A percentile compares a stretch with the other conserved stretches of the same genome.
Conservation (phyloP, 2,888 invertebrate genomes). For the Dexiosoma caninum region DNA sequence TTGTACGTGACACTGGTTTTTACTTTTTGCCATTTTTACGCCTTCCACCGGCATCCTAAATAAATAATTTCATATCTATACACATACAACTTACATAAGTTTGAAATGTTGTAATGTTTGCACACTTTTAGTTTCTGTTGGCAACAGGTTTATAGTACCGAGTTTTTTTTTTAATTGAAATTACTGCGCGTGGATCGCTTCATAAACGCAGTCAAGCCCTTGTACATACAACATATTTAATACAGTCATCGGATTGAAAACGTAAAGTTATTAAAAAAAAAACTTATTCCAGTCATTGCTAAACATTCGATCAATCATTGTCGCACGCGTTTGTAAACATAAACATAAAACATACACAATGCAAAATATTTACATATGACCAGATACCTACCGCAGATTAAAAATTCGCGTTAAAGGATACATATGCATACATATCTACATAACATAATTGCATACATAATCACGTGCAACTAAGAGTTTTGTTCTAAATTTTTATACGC, state of each 20-base stretch:
- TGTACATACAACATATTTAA: not conserved
- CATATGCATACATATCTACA: not conserved
- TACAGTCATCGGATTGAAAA: not conserved
- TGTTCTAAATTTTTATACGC: too few species aligned
- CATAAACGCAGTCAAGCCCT: constrained; percentile 31
- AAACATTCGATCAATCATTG: constrained; percentile 42
- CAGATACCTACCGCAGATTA: too few species aligned
- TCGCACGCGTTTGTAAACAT: constrained; percentile 25
- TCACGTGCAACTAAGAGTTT: too few species aligned
- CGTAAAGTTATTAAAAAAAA: not conserved
- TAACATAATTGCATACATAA: too few species aligned
- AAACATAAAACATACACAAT: not conserved
- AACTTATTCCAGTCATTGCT: constrained; percentile 34
- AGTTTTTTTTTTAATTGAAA: not conserved
- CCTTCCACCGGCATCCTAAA: constrained; percentile 40
- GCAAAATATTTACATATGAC: too few species aligned
- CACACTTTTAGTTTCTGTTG: not conserved
- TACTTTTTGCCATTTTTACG: not conserved
- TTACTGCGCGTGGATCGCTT: not conserved
- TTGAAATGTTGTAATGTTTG: constrained; percentile 14
- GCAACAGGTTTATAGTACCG: constrained; percentile 46
- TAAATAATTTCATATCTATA: too few species aligned
- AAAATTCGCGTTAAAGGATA: too few species aligned
- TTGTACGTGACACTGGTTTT: constrained; percentile 12
- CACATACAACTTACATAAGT: too few species aligned